A percentile compares a stretch with the other conserved stretches of the same genome.
These are phyloP conservation scores for Sisyra terminalis DNA, from an alignment of 2,888 invertebrate genomes.

Conservation along the genomic window DNA sequence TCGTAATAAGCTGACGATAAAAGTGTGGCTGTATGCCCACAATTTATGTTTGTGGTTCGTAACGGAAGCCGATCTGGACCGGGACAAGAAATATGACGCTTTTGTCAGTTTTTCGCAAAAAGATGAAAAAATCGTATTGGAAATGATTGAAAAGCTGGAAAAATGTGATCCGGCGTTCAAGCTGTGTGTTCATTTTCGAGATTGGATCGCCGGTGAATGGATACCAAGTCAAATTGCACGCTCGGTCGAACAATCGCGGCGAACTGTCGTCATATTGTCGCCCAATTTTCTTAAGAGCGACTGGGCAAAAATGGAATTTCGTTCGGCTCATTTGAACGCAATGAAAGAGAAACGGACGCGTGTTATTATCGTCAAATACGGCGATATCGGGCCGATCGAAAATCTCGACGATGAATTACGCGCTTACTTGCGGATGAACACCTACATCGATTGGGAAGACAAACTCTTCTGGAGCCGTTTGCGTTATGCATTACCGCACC, in stretches of 20 bases:
- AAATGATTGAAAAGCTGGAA: constrained; percentile 49
- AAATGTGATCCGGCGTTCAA: constrained; percentile 36
- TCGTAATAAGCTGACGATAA: constrained; percentile 39
- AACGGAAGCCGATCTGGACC: constrained; percentile 51
- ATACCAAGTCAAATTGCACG: constrained; percentile 48
- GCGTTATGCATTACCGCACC: constrained; percentile 53
- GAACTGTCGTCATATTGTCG: constrained; percentile 45
- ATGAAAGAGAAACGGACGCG: constrained; percentile 46
- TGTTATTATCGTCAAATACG: constrained; percentile 54
- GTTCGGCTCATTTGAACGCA: constrained; percentile 52
- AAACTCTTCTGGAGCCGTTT: constrained; percentile 71
- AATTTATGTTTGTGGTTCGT: constrained; percentile 42
- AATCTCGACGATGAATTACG: constrained; percentile 52
- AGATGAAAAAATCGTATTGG: constrained; percentile 46
- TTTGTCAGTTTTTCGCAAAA: constrained; percentile 68
- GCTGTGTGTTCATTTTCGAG: constrained; percentile 48
- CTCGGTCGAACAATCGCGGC: constrained; percentile 45
- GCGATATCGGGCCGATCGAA: constrained; percentile 44
- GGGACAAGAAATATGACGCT: constrained; percentile 51
- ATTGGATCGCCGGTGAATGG: constrained; percentile 49
- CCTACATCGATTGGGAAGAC: constrained; percentile 68
- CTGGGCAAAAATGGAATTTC: constrained; percentile 60
- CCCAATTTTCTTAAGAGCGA: constrained; percentile 48
- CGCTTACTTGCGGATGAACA: constrained; percentile 56
- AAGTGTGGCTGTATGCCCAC: constrained; percentile 48